Conservation (phyloP, 2,888 invertebrate genomes). For the Balanococcus diminutus region DNA sequence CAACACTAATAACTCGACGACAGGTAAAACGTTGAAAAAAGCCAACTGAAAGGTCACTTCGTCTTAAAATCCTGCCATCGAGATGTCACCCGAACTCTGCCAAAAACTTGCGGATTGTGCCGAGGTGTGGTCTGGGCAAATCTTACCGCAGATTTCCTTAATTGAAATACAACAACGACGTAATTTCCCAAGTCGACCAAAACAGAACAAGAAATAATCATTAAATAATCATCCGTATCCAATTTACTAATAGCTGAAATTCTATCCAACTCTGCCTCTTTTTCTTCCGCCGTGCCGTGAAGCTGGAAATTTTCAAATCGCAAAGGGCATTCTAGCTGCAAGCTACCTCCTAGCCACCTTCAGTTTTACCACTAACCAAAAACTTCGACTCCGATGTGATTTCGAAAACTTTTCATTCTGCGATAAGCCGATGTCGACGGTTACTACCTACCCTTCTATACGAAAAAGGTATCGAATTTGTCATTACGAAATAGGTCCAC, state of each 20-base stretch:
- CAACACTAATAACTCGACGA: background rate
- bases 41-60: background rate
- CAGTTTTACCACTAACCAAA: background rate
- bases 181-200: conserved; percentile 12
- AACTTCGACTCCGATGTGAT: background rate
- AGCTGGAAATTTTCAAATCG: background rate
- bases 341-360: background rate
- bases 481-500: background rate
- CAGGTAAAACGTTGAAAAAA: background rate
- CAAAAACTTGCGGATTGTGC: background rate
- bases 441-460: background rate
- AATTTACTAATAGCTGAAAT: conserved; percentile 10
- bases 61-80: background rate
- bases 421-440: background rate
- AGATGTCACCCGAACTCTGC: background rate
- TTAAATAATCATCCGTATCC: conserved; percentile 25
- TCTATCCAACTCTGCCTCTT: background rate
- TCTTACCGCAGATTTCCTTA: conserved; percentile 17
- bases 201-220: background rate
- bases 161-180: background rate
- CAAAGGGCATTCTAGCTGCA: background rate
- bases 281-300: background rate
- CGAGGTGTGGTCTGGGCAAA: background rate
- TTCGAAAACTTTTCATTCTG: background rate
- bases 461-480: conserved; percentile 16